Evolutionary conservation across 2,888 invertebrate species (phyloP), one percentile per base, ranked within the genome.

Genomic region (Cephus pygmeus): DNA sequence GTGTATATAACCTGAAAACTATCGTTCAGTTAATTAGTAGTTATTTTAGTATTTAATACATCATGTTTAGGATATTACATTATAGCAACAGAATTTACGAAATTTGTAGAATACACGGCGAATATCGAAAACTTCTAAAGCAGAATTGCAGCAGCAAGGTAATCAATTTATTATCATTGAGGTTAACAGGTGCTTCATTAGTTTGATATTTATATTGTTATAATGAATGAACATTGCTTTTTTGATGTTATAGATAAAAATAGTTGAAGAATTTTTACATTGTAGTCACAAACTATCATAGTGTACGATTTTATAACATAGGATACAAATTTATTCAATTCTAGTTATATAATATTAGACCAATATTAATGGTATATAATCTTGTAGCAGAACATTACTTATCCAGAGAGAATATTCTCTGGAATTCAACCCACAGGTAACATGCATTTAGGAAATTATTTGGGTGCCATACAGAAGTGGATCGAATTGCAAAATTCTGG

Each of bases 351-450:
- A 56, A 56, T 56, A 2, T 56, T 56, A 23, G 9, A 56, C 23
- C 15, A 23, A 23, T 56, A 56, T 71, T 71, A 34, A 71, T 34
- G 11, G 34, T 23, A 34, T 71, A 23, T 30, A 71, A 71, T 34
- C 15, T 78, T 78, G 12, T 31, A 78, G 78, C 35, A 69, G 1
- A 33, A 0, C 15, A 34, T 40, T n/a, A 85, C 83, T 69, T 94
- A 94, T 93, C 93, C 93, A 9, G 93, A 92, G 77, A 94, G 94
- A 85, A 93, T 98, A 86, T 96, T 98, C 87, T 97, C 99, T 0
- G 99, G 99, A 23, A 96, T 99, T 88, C 99, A 99, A 92, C 99
- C 99, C 0, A 99, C 99, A 0, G 99, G 99, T 31, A 92, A 94
- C 4, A 93, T 99, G 80, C 99, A 99, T 92, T 92, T 99, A 76